Conservation (phyloP, 2,113 vertebrate genomes). For the Aviceda subcristata region DNA sequence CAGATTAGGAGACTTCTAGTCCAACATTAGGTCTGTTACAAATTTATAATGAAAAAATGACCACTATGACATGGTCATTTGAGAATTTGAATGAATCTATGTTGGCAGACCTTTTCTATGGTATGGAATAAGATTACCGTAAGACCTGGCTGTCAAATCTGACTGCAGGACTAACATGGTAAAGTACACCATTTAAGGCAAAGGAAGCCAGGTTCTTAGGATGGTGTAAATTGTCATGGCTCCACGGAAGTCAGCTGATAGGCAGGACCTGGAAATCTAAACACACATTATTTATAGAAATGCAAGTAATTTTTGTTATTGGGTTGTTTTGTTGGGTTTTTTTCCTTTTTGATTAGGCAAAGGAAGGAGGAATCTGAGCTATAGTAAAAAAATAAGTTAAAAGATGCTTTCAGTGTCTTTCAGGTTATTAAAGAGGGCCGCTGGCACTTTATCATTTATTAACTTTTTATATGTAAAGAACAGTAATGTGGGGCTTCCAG, state of each 20-base stretch:
- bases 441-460: not conserved
- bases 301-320: not conserved
- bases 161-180: not conserved
- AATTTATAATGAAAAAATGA: not conserved
- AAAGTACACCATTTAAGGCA: not conserved
- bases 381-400: not conserved
- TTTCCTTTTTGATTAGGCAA: not conserved
- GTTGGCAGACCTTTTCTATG: not conserved
- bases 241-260: not conserved
- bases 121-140: not conserved
- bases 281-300: not conserved
- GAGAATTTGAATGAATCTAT: not conserved
- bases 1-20: not conserved
- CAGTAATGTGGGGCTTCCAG: not conserved
- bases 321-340: not conserved
- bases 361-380: not conserved
- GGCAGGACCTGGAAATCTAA: not conserved
- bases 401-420: not conserved
- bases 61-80: not conserved
- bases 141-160: not conserved
- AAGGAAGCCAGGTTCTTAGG: not conserved
- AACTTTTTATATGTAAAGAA: not conserved
- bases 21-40: not conserved
- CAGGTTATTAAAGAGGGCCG: not conserved
- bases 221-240: not conserved